Evolutionary conservation across 2,797 vertebrate genomes (phyloP), one percentile per base, ranked within the genome.

Genomic region (Sebastes nivosus): DNA sequence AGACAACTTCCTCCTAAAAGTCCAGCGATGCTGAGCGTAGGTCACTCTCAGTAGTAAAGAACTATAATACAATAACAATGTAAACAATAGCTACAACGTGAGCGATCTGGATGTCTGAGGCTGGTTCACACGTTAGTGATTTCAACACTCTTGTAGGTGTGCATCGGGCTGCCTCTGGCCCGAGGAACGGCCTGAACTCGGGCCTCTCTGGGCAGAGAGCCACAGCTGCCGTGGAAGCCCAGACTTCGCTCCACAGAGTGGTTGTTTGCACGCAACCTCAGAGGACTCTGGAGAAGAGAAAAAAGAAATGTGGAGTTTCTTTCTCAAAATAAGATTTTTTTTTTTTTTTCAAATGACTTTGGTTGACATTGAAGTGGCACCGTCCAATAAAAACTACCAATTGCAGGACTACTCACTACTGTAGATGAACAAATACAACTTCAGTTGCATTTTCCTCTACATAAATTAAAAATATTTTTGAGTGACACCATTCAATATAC

Each of bases 71-170:
- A 72, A 58, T 12, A 55, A 52, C 30, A 67, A 16, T 86, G 90
- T 90, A 89, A 93, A 92, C 88, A 90, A 59, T 82, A 27, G 34
- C 22, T 42, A 64, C 67, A 55, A 67, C 20, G 38, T 36, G 52
- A 34, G 64, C 10, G 11, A 66, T 78, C 63, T 57, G 1, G 20
- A 57, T 30, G 68, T 34, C 74, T 11, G 79, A n/a, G 24, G 42
- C 25, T 16, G 58, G 12, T 54, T 95, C 92, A 96, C 77, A 96
- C 93, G 20, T 95, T 96, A 46, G 95, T 95, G 87, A 96, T 94
- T 83, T 96, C 96, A 1, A 95, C 95, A 59, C 92, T 91, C 13
- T 92, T 95, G 92, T 87, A 96, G 67, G 89, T 92, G 82, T 95
- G 95, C 92, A 95, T 74, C 1, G 95, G 95, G 85, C 96, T 95